These are phyloP conservation scores for Diceros bicornis DNA, from an alignment of 2,797 vertebrate genomes.

Conservation along the genomic window DNA sequence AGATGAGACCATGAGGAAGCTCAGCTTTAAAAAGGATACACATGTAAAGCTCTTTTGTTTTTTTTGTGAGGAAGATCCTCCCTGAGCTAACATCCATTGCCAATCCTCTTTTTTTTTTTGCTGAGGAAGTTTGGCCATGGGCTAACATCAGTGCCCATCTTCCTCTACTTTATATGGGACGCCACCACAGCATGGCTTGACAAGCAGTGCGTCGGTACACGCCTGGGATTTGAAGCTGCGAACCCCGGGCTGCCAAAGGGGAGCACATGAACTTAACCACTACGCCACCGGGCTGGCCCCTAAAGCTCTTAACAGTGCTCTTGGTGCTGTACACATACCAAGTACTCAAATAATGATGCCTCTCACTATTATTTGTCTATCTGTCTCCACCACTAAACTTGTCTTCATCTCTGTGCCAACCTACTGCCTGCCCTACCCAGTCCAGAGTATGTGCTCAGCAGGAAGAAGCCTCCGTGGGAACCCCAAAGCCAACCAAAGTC, in stretches of 20 bases:
- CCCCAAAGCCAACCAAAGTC: slow-evolving; percentile 29
- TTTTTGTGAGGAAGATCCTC: too few relatives aligned
- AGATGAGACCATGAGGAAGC: not conserved
- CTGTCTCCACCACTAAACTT: slow-evolving; percentile 19
- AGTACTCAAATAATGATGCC: not conserved
- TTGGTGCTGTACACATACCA: not conserved
- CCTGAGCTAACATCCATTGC: too few relatives aligned
- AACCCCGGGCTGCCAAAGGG: too few relatives aligned
- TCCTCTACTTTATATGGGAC: too few relatives aligned
- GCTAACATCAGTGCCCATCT: too few relatives aligned
- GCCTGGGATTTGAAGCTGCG: too few relatives aligned
- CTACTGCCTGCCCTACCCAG: not conserved
- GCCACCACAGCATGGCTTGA: too few relatives aligned
- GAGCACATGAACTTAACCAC: too few relatives aligned
- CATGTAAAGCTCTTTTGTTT: not conserved
- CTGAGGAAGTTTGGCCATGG: too few relatives aligned
- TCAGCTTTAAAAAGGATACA: slow-evolving; percentile 7
- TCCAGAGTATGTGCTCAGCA: not conserved
- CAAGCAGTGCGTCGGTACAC: too few relatives aligned
- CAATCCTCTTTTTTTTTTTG: too few relatives aligned
- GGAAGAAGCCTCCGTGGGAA: slow-evolving; percentile 3
- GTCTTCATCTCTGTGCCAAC: not conserved
- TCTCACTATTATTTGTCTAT: not conserved
- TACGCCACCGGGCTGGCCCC: too few relatives aligned
- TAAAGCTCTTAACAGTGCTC: not conserved